Conservation (phyloP, 2,888 invertebrate genomes). For the Mythimna loreyi region DNA sequence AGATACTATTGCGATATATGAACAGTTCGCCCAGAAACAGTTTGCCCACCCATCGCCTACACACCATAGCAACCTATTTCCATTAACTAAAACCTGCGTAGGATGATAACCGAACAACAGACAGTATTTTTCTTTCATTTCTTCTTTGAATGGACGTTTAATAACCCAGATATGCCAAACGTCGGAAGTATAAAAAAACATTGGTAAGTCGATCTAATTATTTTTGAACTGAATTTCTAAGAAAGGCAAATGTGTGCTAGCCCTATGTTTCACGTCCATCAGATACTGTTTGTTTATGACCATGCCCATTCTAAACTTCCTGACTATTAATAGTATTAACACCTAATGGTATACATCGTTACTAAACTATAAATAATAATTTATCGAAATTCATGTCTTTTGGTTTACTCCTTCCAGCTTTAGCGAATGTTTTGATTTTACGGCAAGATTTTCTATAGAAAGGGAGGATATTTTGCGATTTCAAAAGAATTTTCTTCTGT, state of each 20-base stretch:
- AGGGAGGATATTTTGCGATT: slow-evolving; percentile 7
- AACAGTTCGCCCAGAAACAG: slow-evolving; percentile 14
- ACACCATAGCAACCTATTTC: slow-evolving; percentile 39
- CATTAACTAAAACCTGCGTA: slow-evolving; percentile 47
- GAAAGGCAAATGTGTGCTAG: slow-evolving; percentile 48
- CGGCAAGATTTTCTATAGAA: not conserved
- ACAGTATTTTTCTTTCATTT: slow-evolving; percentile 29
- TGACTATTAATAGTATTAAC: slow-evolving; percentile 68
- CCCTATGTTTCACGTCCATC: slow-evolving; percentile 67
- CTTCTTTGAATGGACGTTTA: slow-evolving; percentile 22
- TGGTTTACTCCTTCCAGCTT: not conserved
- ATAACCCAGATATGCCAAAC: slow-evolving; percentile 47
- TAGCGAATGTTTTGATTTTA: slow-evolving; percentile 7
- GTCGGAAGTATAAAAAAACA: slow-evolving; percentile 37
- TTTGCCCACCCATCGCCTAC: slow-evolving; percentile 51
- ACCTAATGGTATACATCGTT: slow-evolving; percentile 53
- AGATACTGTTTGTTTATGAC: slow-evolving; percentile 73
- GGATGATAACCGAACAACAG: slow-evolving; percentile 40
- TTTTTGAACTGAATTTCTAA: slow-evolving; percentile 38
- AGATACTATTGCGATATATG: no score
- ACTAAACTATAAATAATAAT: slow-evolving; percentile 53
- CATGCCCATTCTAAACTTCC: slow-evolving; percentile 66
- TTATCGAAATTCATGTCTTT: slow-evolving; percentile 32
- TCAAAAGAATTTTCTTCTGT: slow-evolving; percentile 1
- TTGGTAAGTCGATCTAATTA: slow-evolving; percentile 31